Base-by-base conservation (phyloP, 2,888 invertebrate genomes). In the Cheiracanthium punctorium region DNA sequence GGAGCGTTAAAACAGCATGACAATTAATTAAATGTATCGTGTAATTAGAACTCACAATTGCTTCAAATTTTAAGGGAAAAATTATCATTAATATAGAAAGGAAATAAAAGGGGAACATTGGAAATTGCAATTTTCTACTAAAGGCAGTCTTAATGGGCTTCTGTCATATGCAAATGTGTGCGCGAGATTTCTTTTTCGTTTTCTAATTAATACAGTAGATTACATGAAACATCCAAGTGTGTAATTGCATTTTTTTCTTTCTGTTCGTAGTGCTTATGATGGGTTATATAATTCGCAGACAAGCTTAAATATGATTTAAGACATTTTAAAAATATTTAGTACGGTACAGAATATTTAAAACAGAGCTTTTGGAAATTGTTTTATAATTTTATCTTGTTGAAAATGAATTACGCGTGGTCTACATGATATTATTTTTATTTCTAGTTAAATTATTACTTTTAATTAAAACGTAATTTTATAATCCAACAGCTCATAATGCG, bases 11-110 rank as follows among this genome's bases (percentile, higher is more conserved):
- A 24, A 58, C 12, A 24, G 24, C 20, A 24, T 58, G 20, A 24
- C 58, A 58, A 58, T 58, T 24, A 58, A 58, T 24, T 58, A 58
- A 58, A 58, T 58, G 58, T 2, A 58, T 58, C 20, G 58, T 24
- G 58, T 58, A 58, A 58, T 24, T 58, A 58, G 24, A 58, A 17
- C 58, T 24, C 12, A 58, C 20, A 58, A 58, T 24, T 58, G 58
- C 58, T 58, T 58, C 2, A 58, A 58, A 58, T 58, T 58, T 58
- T 58, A 58, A 12, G 24, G 7, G 24, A 24, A 58, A 24, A 24
- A 58, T 58, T 58, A 58, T 58, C 58, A 58, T 58, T 58, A 58
- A 20, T 58, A 24, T 58, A 24, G 20, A 58, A 58, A 24, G 58
- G 24, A 20, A 24, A 58, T 58, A 58, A 58, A 58, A 58, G 43